phyloP scores from a whole-genome alignment of 2,113 vertebrate genomes.

The Ifrita kowaldi region DNA sequence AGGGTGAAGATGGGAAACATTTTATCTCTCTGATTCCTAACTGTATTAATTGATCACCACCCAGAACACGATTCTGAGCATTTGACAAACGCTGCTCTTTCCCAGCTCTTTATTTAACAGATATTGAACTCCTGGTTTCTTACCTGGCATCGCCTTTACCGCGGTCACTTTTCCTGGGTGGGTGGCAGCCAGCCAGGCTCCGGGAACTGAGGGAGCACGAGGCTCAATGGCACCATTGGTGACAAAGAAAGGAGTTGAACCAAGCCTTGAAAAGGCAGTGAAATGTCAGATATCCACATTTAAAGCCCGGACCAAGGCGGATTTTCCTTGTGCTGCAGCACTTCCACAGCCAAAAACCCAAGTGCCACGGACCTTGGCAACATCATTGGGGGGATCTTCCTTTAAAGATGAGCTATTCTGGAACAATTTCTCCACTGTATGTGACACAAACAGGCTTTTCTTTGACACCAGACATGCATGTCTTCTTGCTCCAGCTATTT shows the following conservation, averaged over 20 bases:
- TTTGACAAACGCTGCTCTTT: neutral
- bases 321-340: conserved; percentile 27
- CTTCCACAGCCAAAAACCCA: neutral
- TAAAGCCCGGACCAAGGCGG: neutral
- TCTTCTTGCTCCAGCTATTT: conserved; percentile 76
- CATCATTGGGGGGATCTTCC: conserved; percentile 37
- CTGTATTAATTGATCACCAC: neutral
- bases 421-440: conserved; percentile 73
- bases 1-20: neutral
- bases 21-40: neutral
- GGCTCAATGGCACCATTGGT: neutral
- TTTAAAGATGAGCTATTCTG: conserved; percentile 64
- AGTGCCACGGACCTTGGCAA: conserved; percentile 54
- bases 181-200: neutral
- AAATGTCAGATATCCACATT: conserved; percentile 1
- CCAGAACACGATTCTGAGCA: neutral
- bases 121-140: neutral
- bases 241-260: neutral
- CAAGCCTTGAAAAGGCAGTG: neutral
- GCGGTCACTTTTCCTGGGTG: neutral
- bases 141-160: fast-evolving
- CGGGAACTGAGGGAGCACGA: neutral
- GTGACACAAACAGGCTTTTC: conserved; percentile 74
- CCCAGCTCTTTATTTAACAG: neutral
- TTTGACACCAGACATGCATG: conserved; percentile 72